phyloP scores from a whole-genome alignment of 2,888 invertebrate genomes.

The Carpatolechia fugitivella region DNA sequence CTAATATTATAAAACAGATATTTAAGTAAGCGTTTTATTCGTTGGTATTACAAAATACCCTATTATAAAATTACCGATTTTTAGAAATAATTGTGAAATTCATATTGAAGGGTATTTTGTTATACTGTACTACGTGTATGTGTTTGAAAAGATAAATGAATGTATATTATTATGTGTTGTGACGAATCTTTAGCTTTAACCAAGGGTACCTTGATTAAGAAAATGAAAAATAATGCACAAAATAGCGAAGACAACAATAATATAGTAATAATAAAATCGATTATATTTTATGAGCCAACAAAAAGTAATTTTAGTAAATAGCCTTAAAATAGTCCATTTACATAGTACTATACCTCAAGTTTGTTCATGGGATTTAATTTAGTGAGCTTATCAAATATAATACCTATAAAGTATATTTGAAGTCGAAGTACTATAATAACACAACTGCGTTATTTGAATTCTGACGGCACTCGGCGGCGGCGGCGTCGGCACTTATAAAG shows the following conservation, averaged over 20 bases:
- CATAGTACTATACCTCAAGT: not conserved
- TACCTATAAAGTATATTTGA: too few relatives aligned
- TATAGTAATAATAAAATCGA: not conserved
- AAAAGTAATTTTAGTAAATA: not conserved
- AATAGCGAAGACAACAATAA: not conserved
- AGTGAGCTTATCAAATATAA: too few relatives aligned
- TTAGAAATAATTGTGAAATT: not conserved
- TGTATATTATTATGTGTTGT: slow-evolving; percentile 3
- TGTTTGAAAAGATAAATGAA: not conserved
- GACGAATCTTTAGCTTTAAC: slow-evolving; percentile 5
- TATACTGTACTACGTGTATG: not conserved
- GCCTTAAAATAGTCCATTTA: too few relatives aligned
- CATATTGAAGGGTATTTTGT: not conserved
- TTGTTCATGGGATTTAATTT: not conserved
- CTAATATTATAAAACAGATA: not conserved
- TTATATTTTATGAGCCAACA: not conserved
- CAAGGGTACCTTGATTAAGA: not conserved
- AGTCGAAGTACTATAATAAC: too few relatives aligned
- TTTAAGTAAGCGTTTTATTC: not conserved
- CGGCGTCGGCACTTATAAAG: too few relatives aligned
- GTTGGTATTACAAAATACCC: not conserved
- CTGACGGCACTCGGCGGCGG: too few relatives aligned
- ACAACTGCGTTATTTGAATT: too few relatives aligned
- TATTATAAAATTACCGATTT: not conserved
- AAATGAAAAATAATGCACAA: slow-evolving; percentile 1